Base-by-base conservation (phyloP, 2,797 vertebrate species). In the Myoxocephalus aenaeus region DNA sequence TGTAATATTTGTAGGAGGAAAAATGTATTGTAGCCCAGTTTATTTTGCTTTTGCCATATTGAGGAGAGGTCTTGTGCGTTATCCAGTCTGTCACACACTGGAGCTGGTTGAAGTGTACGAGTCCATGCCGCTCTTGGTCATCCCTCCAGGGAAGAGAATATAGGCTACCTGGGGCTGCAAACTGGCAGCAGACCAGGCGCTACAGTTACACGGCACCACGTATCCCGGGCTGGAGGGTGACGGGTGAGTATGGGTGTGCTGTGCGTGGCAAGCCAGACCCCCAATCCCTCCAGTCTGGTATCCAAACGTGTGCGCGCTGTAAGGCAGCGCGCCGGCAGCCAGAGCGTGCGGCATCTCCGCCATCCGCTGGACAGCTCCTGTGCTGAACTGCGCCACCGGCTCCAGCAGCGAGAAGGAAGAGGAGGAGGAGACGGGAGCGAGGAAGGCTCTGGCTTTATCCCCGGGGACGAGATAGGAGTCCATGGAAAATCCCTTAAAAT, bases 81-180 rank as follows among this genome's bases (percentile, higher is more conserved):
- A 2, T 12, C 54, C 73, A 1, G 44, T 61, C 57, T 42, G 86
- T 91, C 72, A 89, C 87, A 83, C 91, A 58, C 82, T 91, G 94
- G 96, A 96, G 64, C 96, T 93, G 85, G 96, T 90, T 84, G 96
- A 96, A 29, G 96, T 91, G 81, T 97, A 96, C n/a, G 96, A 94
- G 85, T 97, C 96, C 94, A 97, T 79, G 87, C 95, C 96, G 88
- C 94, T 94, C 94, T 97, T 97, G 91, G 93, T 93, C 96, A 97
- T 94, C 66, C 90, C 92, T 90, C 97, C 97, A 0, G 98, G 97
- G 76, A 99, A 96, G 80, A 99, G 94, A 83, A 99, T 98, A 87
- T 99, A 99, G 79, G 98, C 97, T 77, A 99, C 96, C 18, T 98
- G 97, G 77, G 97, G 96, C 86, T 97, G 97, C 90, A 98, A 93